Base-by-base conservation (phyloP, 2,797 vertebrate genomes). In the Centropyge bicolor region DNA sequence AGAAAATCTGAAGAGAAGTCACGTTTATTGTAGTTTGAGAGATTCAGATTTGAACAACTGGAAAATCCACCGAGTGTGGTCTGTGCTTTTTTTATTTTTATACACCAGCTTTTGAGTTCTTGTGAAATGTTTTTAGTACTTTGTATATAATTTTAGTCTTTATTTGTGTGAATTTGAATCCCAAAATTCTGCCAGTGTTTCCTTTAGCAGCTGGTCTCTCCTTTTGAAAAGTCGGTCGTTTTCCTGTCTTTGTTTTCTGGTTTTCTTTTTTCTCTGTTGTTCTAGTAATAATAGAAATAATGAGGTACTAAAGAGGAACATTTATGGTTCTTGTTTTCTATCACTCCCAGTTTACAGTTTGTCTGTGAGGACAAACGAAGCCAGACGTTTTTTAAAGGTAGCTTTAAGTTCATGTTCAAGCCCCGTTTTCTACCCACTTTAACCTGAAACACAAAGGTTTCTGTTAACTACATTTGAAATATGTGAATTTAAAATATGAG, bases 81-180 rank as follows among this genome's bases (percentile, higher is more conserved):
- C 27, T 31, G 31, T 45, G 36, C 56, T 41, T 54, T 10, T 22
- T 57, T 61, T 57, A 4, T 19, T 76, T 78, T 77, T 70, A 65
- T 89, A 86, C 72, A 70, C 79, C 80, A 89, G 73, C 83, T 91
- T 90, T 78, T 85, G 55, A 80, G 57, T 90, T 86, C 49, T 79
- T 85, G 81, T 87, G 62, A 82, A 70, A 78, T 73, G 82, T 73
- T 90, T 89, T 88, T 83, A 81, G 89, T 85, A 12, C 56, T 88
- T 70, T 94, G 92, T 95, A 93, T 70, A 94, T 94, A 94, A 89
- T 91, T 93, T 93, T 77, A 88, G 83, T 78, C 65, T 60, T 82
- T 83, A 70, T 88, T 88, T 90, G 78, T 90, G 77, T 90, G 68
- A 81, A 45, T 86, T 91, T 91, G 46, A 78, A 67, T 78, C 70